Base-by-base conservation (phyloP, 2,888 invertebrate genomes). In the Pseudeuparius sepicola region DNA sequence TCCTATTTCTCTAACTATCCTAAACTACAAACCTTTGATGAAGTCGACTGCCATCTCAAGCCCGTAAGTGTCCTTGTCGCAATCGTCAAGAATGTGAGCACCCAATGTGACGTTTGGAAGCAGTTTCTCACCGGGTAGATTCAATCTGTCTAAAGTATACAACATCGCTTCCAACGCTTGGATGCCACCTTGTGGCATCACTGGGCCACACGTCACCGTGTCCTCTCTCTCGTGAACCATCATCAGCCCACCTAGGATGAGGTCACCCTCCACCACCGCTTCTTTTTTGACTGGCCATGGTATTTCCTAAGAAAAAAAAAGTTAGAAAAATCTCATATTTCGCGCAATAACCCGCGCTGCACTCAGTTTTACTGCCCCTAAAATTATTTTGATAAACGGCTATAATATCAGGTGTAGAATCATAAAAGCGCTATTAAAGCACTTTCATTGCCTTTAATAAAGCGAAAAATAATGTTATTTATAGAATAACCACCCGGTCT, bases 31-130 rank as follows among this genome's bases (percentile, higher is more conserved):
- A 93, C 93, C 92, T 81, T 92, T 88, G 43, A 93, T 93, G 60
- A 93, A 93, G 64, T 93, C 92, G 9, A 93, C 87, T 6, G 92
- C 89, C 80, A 93, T 92, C 60, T 93, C 92, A 46, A 93, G 67
- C 1, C 93, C 93, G 54, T 92, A 92, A 0, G 92, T 93, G 59
- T 93, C 93, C 64, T 89, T 85, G 66, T 93, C 93, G 61, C 93
- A 93, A 61, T 93, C 93, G 57, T 93, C 93, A 43, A 93, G 67
- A 33, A 93, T 78, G 56, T 90, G 84, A 7, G 88, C 88, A 24
- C 92, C 92, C 3, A 93, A 64, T 5, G 70, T 77, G 33, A 90
- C 76, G 32, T 84, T 84, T 1, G 85, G 84, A 43, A 88, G 66
- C 40, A 87, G 65, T 44, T 82, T 65, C 36, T 70, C 67, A 4